Conservation (phyloP, 2,888 invertebrate species). For the Byasa hedistus region DNA sequence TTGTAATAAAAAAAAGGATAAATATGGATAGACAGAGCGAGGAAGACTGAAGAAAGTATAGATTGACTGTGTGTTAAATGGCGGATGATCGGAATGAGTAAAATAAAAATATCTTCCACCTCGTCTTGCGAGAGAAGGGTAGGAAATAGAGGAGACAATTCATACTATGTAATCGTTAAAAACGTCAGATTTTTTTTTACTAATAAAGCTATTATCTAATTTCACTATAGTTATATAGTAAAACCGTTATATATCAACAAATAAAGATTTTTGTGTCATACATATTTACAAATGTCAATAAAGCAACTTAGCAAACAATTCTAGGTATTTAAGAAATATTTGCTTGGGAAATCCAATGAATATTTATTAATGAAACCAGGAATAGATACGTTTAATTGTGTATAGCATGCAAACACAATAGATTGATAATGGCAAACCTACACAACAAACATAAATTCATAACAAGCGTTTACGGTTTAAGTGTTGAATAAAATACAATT, state of each 20-base stretch:
- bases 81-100: no score
- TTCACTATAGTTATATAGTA: background rate
- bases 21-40: no score
- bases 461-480: constrained; percentile 48
- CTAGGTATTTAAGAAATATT: constrained; percentile 1
- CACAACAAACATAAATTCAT: constrained; percentile 70
- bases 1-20: no score
- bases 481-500: constrained; percentile 69
- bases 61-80: no score
- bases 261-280: background rate
- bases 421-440: constrained; percentile 76
- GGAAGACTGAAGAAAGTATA: no score
- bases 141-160: no score
- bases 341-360: background rate
- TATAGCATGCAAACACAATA: constrained; percentile 50
- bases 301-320: background rate
- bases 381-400: constrained; percentile 18
- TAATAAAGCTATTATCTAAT: no score
- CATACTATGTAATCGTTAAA: no score
- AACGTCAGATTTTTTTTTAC: no score
- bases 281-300: background rate
- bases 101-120: no score
- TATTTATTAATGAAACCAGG: background rate
- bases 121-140: no score
- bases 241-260: no score